phyloP scores from a whole-genome alignment of 2,888 invertebrate genomes.

The Amaurobius ferox region DNA sequence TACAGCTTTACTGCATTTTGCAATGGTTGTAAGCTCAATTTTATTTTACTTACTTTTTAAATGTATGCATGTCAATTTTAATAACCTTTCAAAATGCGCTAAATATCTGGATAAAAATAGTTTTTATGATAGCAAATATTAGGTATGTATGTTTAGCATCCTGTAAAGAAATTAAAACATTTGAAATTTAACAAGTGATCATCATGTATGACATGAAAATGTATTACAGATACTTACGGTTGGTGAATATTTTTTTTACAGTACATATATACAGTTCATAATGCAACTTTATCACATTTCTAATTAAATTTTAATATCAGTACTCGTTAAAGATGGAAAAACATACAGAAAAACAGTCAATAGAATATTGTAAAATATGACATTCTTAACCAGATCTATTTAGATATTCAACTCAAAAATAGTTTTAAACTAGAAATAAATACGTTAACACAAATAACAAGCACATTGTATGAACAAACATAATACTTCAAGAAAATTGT shows the following conservation, averaged over 20 bases:
- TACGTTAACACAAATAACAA: not conserved
- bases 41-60: not conserved
- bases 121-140: not conserved
- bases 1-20: not conserved
- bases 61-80: not conserved
- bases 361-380: not conserved
- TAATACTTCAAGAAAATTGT: too few relatives aligned
- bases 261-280: not conserved
- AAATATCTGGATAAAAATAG: not conserved
- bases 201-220: slow-evolving; percentile 3
- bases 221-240: not conserved
- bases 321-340: not conserved
- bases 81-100: not conserved
- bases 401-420: not conserved
- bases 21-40: slow-evolving; percentile 15
- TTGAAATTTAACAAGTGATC: not conserved
- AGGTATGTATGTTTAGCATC: not conserved
- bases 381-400: not conserved
- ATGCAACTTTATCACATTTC: not conserved
- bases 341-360: not conserved
- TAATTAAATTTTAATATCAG: not conserved
- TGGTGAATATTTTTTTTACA: not conserved
- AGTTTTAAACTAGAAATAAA: not conserved
- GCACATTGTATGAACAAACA: not conserved
- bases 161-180: not conserved